Base-by-base conservation (phyloP, 2,797 vertebrate genomes). In the Sphaeramia orbicularis region DNA sequence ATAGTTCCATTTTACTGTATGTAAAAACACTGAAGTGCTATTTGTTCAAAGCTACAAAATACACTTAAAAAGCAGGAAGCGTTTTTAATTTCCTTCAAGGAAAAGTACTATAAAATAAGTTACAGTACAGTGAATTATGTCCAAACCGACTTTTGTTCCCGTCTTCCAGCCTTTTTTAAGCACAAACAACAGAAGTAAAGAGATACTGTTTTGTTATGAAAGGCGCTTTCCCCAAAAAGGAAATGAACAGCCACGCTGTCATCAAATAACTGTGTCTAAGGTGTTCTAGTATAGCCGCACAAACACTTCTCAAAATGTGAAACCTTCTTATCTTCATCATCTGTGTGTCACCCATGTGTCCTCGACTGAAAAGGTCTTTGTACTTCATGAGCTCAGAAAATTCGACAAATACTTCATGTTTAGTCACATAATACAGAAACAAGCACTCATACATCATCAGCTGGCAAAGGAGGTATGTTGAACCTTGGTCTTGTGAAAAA, bases 71-170 rank as follows among this genome's bases (percentile, higher is more conserved):
- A 96, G 95, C 95, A 95, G 93, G 94, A 91, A 92, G 90, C 75
- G 49, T 86, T 95, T 86, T 85, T 71, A 37, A 92, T 99, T 98
- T 98, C 97, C 96, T 97, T 98, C 97, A 98, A 98, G 97, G 97
- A 98, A 98, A 98, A 96, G 95, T 96, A 97, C 96, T 97, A 98
- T 97, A 98, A 94, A 99, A 98, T 98, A 98, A 98, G 96, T 98
- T 99, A 99, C 96, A 97, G 96, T 98, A 97, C 96, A 97, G 95
- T 96, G 96, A 97, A 96, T 96, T 95, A 27, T 96, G 94, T 96
- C 95, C 96, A 95, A 96, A 96, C 95, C 94, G 93, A 96, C 95
- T 95, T 79, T 97, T 96, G 96, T 96, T 98, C 96, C 97, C 96
- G 90, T 95, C 95, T 96, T 97, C 95, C 96, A 97, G 96, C 95